Percentiles rank a stretch among this genome's conserved stretches.
Conservation (phyloP, 23 tunicate species). For the Halocynthia aurantium region DNA sequence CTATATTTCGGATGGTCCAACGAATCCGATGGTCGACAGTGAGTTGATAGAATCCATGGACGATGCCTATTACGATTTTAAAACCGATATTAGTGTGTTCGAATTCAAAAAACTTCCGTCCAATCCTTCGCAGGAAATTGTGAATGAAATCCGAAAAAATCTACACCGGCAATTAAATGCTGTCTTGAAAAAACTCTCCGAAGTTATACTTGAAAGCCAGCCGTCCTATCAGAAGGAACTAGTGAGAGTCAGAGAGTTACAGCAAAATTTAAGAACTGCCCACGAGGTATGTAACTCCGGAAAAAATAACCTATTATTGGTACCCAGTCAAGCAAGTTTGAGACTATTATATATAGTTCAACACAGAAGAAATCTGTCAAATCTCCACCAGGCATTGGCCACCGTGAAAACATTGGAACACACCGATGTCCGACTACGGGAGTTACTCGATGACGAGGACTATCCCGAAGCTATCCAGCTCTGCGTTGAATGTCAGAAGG, state of each 20-base stretch:
- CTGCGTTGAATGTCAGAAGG: constrained; percentile 75
- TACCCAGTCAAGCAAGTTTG: background rate
- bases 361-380: constrained; percentile 30
- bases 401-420: constrained; percentile 88
- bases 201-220: constrained; percentile 81
- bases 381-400: constrained; percentile 41
- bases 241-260: constrained; percentile 65
- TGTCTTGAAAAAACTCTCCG: constrained; percentile 71
- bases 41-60: constrained; percentile 53
- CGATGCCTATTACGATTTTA: constrained; percentile 10
- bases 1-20: background rate
- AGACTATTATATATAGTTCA: constrained; percentile 2
- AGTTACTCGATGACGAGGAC: constrained; percentile 75
- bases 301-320: constrained; percentile 13
- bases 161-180: constrained; percentile 44
- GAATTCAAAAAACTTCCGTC: constrained; percentile 35
- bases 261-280: constrained; percentile 51
- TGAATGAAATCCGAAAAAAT: constrained; percentile 33
- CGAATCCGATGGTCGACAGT: constrained; percentile 38
- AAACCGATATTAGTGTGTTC: constrained; percentile 23
- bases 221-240: constrained; percentile 81
- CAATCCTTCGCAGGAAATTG: constrained; percentile 16
- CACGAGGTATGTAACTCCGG: constrained; percentile 59
- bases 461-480: constrained; percentile 86
- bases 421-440: constrained; percentile 77